Evolutionary conservation across 2,113 vertebrate species (phyloP).

Genomic region (Oreocharis arfaki): DNA sequence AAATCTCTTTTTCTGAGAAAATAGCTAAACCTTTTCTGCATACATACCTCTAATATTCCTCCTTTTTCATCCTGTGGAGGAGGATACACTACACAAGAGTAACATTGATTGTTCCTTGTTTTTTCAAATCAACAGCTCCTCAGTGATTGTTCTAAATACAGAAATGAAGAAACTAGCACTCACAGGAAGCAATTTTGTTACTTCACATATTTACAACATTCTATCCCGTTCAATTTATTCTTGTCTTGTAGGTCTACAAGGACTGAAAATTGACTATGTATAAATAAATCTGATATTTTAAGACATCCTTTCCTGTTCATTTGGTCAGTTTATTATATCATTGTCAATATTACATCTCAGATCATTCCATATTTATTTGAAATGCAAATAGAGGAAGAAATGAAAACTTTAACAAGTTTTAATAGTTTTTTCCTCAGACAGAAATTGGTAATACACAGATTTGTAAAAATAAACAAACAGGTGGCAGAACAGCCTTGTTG

Average conservation of each 20-base stretch:
- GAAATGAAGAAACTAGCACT: background rate
- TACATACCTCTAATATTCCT: background rate
- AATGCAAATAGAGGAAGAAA: background rate
- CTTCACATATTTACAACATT: conserved; percentile 2
- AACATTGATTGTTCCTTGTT: background rate
- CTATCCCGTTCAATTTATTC: background rate
- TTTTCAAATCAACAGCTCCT: background rate
- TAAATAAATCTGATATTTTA: conserved; percentile 14
- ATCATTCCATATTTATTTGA: background rate
- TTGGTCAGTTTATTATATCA: background rate
- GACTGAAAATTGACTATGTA: conserved; percentile 2
- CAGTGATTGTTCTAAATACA: background rate
- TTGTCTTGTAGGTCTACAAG: background rate
- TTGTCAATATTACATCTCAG: background rate
- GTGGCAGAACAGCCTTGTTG: background rate
- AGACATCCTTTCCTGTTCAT: background rate
- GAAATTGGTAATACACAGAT: background rate
- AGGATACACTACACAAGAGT: background rate
- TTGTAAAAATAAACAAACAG: conserved; percentile 21
- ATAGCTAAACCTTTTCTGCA: background rate
- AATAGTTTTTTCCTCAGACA: background rate
- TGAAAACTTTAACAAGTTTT: background rate
- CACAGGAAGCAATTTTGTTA: conserved; percentile 2
- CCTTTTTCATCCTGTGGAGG: background rate
- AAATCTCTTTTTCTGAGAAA: background rate